Base-by-base conservation (phyloP, 1,140 invertebrate species). In the Homalodisca vitripennis region DNA sequence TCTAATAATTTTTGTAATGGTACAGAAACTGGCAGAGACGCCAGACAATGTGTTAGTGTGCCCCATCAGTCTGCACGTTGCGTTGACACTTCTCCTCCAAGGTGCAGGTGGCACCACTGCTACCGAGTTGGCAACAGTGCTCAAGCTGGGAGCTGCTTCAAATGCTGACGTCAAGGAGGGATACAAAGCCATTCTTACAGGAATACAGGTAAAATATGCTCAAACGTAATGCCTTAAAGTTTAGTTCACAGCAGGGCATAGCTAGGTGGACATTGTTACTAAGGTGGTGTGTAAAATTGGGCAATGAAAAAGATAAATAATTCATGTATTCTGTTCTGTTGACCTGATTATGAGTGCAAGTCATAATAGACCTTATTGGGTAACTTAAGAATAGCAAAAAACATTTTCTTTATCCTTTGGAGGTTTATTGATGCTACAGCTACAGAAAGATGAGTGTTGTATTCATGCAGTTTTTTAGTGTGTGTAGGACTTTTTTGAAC, bases 71-170 rank as follows among this genome's bases (percentile, higher is more conserved):
- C 73, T 76, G 6, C 69, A 78, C 41, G 27, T 77, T 2, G 76
- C 77, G 14, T 70, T 88, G 29, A 82, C 84, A 0, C 79, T 89
- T 78, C 77, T 84, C 47, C 82, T 79, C 2, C 67, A 82, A 26
- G 88, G 87, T 14, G 80, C 87, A 20, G 73, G 74, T 67, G 83
- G 82, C 0, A 74, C 80, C n/a, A 89, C 88, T 0, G 79, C 79
- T 17, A 72, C 80, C 46, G 80, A 86, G 76, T 80, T 89, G 41
- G 77, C 46, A 22, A 67, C 3, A 10, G 62, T 32, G 26, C 53
- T 71, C 10, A 22, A 47, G 6, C 48, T 71, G 3, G 17, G 17
- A 10, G 29, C 2, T 31, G 34, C 13, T 3, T 41, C 30, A 14
- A 64, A 64, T 41, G 62, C 31, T 17, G 22, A 62, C 30, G 34